Base-by-base conservation (phyloP, 2,113 vertebrate genomes). In the Eubucco bourcierii region DNA sequence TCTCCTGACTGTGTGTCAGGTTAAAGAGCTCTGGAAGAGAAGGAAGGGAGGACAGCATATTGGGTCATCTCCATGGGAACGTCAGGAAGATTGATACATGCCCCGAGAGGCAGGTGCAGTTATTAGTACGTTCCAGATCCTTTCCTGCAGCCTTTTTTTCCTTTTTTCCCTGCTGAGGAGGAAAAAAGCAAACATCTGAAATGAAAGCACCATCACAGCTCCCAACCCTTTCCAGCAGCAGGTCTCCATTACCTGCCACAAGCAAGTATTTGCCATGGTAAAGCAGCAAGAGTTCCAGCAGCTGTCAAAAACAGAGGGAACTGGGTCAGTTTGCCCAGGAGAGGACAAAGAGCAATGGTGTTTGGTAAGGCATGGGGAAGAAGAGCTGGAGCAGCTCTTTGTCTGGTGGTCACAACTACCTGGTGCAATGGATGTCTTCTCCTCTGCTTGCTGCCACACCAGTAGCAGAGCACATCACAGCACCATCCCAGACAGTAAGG, bases 41-140 rank as follows among this genome's bases (percentile, higher is more conserved):
- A 70, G 75, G 67, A 90, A n/a, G 52, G 39, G 90, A 88, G 34
- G 74, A 27, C 0, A 1, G 23, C 1, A 1, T 81, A 87, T 68
- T 90, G 84, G 95, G 95, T 93, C 94, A 93, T 88, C 83, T 92
- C 94, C 84, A 95, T 92, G 77, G 92, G 88, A 94, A 95, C 61
- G 0, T 78, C 0, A 0, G 73, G 84, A 93, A 90, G 84, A 90
- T 21, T 81, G 92, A 92, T 79, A 73, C 4, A 16, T 70, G 84
- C 77, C 88, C 83, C 4, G 0, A 81, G 94, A 93, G 90, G 80
- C 5, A 0, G 53, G 61, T 75, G 83, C 90, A 63, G 37, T 47
- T 88, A 72, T 85, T 80, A 93, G 73, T 65, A 47, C 56, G 65
- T 67, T 95, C 91, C 76, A 95, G 56, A 95, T 94, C 82, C 74